phyloP scores from a whole-genome alignment of 2,797 vertebrate species.

The Spondyliosoma cantharus region DNA sequence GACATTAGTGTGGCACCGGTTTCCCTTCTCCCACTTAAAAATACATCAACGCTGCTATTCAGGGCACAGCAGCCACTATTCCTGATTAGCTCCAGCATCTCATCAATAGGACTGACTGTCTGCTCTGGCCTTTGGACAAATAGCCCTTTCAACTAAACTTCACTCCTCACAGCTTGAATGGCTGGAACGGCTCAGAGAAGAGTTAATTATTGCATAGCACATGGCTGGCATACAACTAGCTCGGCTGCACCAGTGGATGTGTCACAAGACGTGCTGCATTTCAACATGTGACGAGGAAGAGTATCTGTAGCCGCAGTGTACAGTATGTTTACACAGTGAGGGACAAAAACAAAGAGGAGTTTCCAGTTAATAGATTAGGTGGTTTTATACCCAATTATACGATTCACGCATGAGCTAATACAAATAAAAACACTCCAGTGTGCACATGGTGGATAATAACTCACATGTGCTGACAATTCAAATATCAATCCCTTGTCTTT shows the following conservation, averaged over 20 bases:
- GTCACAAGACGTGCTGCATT: constrained; percentile 72
- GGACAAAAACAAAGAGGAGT: neutral
- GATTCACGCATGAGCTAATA: constrained; percentile 8
- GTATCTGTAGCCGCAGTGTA: constrained; percentile 7
- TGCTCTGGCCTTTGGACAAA: constrained; percentile 72
- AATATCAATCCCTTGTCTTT: constrained; percentile 13
- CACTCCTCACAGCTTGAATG: constrained; percentile 65
- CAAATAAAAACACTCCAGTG: constrained; percentile 16
- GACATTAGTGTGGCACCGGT: constrained; percentile 43
- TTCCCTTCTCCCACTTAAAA: constrained; percentile 42
- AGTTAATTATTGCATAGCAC: constrained; percentile 78
- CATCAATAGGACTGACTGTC: constrained; percentile 80
- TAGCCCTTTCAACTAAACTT: constrained; percentile 70
- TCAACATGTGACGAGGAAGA: constrained; percentile 63
- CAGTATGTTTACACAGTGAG: constrained; percentile 1
- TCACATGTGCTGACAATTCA: constrained; percentile 42
- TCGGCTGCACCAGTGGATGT: constrained; percentile 53
- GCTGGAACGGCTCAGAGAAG: constrained; percentile 62
- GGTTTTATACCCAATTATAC: constrained; percentile 14
- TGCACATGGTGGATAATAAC: constrained; percentile 37
- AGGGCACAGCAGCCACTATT: constrained; percentile 55
- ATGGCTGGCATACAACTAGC: constrained; percentile 67
- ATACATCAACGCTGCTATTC: constrained; percentile 62
- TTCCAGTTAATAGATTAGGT: constrained; percentile 12
- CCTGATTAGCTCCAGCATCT: constrained; percentile 72